Conservation (phyloP, 2,113 vertebrate species). For the Phalacrocorax carbo region DNA sequence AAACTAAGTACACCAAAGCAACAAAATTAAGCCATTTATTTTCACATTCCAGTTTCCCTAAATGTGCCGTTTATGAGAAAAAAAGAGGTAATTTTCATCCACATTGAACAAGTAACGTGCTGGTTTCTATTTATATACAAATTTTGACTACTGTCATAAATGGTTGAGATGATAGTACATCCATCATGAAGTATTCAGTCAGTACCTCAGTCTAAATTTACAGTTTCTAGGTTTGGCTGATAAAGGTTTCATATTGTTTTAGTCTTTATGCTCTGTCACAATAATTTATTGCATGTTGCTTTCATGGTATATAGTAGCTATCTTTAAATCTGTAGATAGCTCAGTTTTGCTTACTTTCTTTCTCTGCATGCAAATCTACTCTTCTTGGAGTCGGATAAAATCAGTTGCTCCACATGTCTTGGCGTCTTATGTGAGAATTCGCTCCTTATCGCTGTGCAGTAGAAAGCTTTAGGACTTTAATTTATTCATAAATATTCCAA, state of each 20-base stretch:
- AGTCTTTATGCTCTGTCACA: neutral
- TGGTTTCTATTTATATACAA: neutral
- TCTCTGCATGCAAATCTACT: neutral
- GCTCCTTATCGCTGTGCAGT: neutral
- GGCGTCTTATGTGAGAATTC: neutral
- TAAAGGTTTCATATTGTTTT: neutral
- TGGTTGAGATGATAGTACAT: neutral
- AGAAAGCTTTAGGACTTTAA: conserved; percentile 1
- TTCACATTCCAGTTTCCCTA: neutral
- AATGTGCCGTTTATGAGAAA: neutral
- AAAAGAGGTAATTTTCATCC: neutral
- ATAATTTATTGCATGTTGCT: neutral
- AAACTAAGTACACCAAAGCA: neutral
- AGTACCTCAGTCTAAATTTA: neutral
- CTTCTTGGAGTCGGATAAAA: neutral
- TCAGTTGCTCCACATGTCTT: neutral
- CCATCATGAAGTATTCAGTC: neutral
- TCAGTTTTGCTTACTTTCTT: neutral
- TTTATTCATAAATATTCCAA: conserved; percentile 17
- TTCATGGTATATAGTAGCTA: neutral
- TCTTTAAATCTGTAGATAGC: neutral
- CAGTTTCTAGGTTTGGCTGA: neutral
- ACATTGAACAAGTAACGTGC: neutral
- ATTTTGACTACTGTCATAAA: neutral
- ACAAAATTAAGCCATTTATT: conserved; percentile 19